Conservation (phyloP, 2,888 invertebrate species). For the Hemaris fuciformis region DNA sequence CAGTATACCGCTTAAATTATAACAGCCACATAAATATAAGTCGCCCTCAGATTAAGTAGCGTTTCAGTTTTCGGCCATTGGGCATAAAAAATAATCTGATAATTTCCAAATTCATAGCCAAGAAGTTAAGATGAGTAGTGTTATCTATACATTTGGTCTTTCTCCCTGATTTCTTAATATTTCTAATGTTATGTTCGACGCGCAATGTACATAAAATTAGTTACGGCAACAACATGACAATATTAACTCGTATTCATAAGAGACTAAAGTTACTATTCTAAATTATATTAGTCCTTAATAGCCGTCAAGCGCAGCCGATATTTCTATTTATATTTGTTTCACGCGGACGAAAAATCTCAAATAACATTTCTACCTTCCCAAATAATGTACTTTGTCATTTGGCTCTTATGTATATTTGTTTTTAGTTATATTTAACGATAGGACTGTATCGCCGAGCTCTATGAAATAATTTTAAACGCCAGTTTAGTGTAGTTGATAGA, state of each 20-base stretch:
- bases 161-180: not conserved
- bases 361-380: not conserved
- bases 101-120: not conserved
- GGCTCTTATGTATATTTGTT: constrained; percentile 1
- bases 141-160: not conserved
- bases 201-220: not conserved
- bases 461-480: not conserved
- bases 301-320: not conserved
- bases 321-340: not conserved
- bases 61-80: no score
- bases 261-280: not conserved
- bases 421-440: not conserved
- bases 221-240: not conserved
- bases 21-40: no score
- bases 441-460: not conserved
- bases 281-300: not conserved
- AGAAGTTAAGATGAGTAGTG: not conserved
- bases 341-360: not conserved
- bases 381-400: not conserved
- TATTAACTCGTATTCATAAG: constrained; percentile 3
- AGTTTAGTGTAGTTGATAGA: not conserved
- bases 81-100: not conserved
- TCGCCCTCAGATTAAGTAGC: no score
- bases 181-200: not conserved
- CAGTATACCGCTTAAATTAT: no score